A percentile compares a stretch with the other conserved stretches of the same genome.
These are phyloP conservation scores for Dasypus novemcinctus DNA, from an alignment of 2,113 vertebrate species.

Conservation along the genomic window DNA sequence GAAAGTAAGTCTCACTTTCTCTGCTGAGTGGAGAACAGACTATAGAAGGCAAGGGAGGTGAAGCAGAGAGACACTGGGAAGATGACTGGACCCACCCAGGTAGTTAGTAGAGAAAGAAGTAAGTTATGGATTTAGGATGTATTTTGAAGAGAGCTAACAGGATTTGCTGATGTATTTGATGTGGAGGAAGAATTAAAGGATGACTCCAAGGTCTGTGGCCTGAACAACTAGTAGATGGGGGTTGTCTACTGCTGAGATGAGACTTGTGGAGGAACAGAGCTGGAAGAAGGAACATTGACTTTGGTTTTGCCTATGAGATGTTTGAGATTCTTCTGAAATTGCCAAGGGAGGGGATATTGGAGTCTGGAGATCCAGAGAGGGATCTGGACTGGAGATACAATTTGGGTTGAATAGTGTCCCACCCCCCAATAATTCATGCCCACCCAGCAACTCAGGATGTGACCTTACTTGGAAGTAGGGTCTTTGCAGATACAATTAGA, in stretches of 20 bases:
- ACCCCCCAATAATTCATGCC: accelerated
- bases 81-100: accelerated
- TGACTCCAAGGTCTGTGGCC: not conserved
- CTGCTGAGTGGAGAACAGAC: not conserved
- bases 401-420: no score
- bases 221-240: not conserved
- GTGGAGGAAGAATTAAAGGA: not conserved
- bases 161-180: accelerated
- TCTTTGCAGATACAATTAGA: not conserved
- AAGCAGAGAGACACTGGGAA: not conserved
- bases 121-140: accelerated
- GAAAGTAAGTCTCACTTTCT: no score
- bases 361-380: not conserved
- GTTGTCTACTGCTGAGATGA: not conserved
- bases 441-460: not conserved
- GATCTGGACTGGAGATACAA: accelerated
- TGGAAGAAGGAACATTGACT: accelerated
- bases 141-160: no score
- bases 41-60: not conserved
- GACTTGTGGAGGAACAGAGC: accelerated
- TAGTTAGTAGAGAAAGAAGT: not conserved
- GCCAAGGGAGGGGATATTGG: not conserved
- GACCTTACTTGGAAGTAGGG: not conserved
- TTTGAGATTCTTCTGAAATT: not conserved
- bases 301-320: not conserved